phyloP scores from a whole-genome alignment of 1,140 invertebrate genomes.

The Drosophila rhopaloa region DNA sequence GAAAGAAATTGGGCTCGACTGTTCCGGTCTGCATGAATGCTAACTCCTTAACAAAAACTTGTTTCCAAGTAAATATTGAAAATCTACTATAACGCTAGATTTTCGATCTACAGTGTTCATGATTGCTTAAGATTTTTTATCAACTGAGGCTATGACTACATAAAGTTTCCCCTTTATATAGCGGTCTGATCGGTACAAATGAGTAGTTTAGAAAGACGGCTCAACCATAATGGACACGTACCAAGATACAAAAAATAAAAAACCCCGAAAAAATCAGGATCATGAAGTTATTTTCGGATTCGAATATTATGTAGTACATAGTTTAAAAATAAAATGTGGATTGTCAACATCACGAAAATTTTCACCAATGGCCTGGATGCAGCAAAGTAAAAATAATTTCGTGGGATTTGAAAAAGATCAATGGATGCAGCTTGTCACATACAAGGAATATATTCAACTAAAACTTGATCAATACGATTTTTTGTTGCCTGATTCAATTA shows the following conservation, averaged over 20 bases:
- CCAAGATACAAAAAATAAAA: not conserved
- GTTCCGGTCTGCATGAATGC: no score
- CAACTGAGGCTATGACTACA: no score
- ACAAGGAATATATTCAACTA: conserved; percentile 1
- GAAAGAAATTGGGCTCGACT: no score
- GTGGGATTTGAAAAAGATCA: not conserved
- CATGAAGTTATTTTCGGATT: conserved; percentile 1
- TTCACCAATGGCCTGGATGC: not conserved
- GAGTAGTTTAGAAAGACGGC: no score
- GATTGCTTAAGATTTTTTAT: no score
- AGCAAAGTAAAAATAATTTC: not conserved
- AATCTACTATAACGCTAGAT: no score
- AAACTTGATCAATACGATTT: not conserved
- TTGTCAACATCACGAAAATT: not conserved
- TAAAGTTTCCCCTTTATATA: no score
- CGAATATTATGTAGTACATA: conserved; percentile 1
- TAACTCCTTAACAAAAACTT: no score
- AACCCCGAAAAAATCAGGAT: not conserved
- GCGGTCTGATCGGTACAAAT: no score
- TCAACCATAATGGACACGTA: not conserved
- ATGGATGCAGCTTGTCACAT: not conserved
- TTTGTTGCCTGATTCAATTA: not conserved
- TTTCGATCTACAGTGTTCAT: no score
- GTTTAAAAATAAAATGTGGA: not conserved
- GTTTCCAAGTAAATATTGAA: no score